Base-by-base conservation (phyloP, 2,888 invertebrate species). In the Caenorhabditis sulstoni region DNA sequence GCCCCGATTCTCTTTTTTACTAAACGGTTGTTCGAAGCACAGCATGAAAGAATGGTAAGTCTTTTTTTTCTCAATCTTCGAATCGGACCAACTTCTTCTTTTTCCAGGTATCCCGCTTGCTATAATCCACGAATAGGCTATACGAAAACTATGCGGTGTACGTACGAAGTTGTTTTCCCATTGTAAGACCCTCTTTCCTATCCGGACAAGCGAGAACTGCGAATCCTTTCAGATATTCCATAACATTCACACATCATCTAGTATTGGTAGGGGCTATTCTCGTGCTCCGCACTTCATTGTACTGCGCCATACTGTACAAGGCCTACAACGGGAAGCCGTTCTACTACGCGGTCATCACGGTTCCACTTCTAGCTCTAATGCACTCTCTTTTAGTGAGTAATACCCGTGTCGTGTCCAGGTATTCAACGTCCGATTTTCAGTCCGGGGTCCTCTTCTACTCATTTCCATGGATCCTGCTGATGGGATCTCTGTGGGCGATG, bases 121-220 rank as follows among this genome's bases (percentile, higher is more conserved):
- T 94, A 96, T 89, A 99, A 99, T 92, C 98, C 98, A 7, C 94
- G 94, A 84, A 96, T 96, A 0, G 95, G 96, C 91, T 97, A 96
- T 91, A 94, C 94, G 73, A 93, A 94, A 79, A 94, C 94, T 18
- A 91, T 97, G 65, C 94, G 96, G 91, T 99, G 98, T 91, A 96
- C 97, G 0, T 96, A 98, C 90, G 98, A 99, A 92, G 96, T 97
- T 70, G 97, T 97, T 0, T 98, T 96, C 92, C 98, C 98, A 52
- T 92, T 98, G 95, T 97, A 59, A 85, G 86, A n/a, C n/a, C n/a
- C 82, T 64, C 35, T 45, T n/a, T 49, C 41, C n/a, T n/a, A n/a
- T n/a, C n/a, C n/a, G n/a, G 7, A 29, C 7, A 7, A 29, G 29
- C 29, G 29, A 29, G 7, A 29, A 29, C 29, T 5, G 29, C 3